Base-by-base conservation (phyloP, 2,888 invertebrate species). In the Globia sparganii region DNA sequence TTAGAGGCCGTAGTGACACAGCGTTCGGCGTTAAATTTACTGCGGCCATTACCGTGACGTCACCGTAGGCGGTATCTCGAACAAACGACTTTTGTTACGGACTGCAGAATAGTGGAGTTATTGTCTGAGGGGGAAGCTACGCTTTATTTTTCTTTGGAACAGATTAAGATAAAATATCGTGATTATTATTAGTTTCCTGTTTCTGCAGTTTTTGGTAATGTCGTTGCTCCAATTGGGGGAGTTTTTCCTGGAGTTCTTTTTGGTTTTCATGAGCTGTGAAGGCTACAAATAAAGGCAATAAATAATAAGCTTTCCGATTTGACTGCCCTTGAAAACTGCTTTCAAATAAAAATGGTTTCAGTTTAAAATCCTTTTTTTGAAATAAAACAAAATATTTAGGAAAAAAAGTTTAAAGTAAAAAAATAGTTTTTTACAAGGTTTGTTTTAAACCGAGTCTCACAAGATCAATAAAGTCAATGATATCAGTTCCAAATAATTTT, bases 21-120 rank as follows among this genome's bases (percentile, higher is more conserved):
- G 82, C 87, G 89, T 88, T 89, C 87, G 85, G 88, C 90, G 88
- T 89, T 87, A 89, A 91, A 93, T 92, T 93, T 93, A 91, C 85
- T 79, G 81, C 82, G 59, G 81, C 87, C 87, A 90, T 90, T 91
- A 89, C 85, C 64, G 83, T 87, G 87, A 87, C 87, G 89, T 91
- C 89, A 90, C 90, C 80, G 87, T 87, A 87, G 90, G 88, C 87
- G 91, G 89, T 90, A 84, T 89, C 88, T 80, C 83, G 86, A 84
- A 90, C 90, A 89, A 91, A 91, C 85, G 89, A 90, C 89, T 91
- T 89, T 89, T 89, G 91, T 90, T 89, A 86, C 87, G 84, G 88
- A 87, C 84, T 87, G 87, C 84, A 83, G 86, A 87, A 84, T 85
- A 83, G 78, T 81, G 77, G 67, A 87, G 72, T 86, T 87, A 84